These are phyloP conservation scores for Austrofundulus limnaeus DNA, from an alignment of 2,113 vertebrate genomes.

Conservation along the genomic window DNA sequence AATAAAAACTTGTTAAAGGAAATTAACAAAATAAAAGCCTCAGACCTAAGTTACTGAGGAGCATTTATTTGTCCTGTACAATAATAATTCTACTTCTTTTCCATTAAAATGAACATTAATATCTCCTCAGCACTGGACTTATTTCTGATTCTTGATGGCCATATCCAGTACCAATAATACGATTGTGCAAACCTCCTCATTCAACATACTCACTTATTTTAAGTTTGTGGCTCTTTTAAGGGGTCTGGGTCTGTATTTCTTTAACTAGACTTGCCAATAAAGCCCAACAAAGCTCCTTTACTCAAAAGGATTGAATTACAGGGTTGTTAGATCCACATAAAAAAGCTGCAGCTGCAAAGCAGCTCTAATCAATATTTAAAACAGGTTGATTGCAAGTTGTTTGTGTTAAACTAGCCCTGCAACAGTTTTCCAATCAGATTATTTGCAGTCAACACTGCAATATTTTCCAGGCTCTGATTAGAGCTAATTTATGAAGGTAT, in stretches of 20 bases:
- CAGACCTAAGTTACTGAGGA: too few relatives aligned
- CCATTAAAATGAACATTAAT: too few relatives aligned
- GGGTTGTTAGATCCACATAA: neutral
- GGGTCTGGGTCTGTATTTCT: neutral
- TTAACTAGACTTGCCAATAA: neutral
- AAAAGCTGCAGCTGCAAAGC: neutral
- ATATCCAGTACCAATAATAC: neutral
- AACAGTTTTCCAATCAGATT: conserved; percentile 31
- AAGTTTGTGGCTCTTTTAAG: neutral
- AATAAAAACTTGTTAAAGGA: too few relatives aligned
- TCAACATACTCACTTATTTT: neutral
- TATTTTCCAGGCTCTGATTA: conserved; percentile 30
- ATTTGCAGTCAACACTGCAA: conserved; percentile 10
- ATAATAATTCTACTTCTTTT: too few relatives aligned
- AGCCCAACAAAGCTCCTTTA: neutral
- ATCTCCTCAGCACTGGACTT: too few relatives aligned
- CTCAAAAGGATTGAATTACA: neutral
- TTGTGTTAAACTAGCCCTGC: conserved; percentile 22
- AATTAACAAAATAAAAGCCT: too few relatives aligned
- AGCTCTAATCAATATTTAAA: conserved; percentile 8
- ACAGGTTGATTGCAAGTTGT: conserved; percentile 18
- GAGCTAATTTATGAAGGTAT: conserved; percentile 3
- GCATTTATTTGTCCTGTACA: too few relatives aligned
- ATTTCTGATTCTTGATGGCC: neutral
- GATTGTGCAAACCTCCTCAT: too few relatives aligned